Base-by-base conservation (phyloP, 2,888 invertebrate genomes). In the Drosophila picticornis region DNA sequence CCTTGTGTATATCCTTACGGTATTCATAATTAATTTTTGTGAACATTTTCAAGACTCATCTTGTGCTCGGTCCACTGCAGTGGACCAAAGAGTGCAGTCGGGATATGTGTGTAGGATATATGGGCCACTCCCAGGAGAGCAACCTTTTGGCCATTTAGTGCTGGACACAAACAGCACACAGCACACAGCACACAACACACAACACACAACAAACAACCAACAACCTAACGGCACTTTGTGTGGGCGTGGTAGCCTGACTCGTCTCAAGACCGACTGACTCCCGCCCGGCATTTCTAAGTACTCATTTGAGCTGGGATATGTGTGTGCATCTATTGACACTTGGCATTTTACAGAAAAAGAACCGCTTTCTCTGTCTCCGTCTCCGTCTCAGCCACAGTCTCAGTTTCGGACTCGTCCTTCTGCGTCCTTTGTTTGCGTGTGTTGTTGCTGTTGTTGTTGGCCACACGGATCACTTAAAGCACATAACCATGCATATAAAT, bases 401-500 rank as follows among this genome's bases (percentile, higher is more conserved):
- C 51, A 25, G 65, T 55, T 62, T 67, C 31, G n/a, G 22, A 56
- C 38, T 56, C 56, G 25, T 56, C 27, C 56, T 38, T 27, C 27
- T n/a, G 38, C 27, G 11, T 36, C 19, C 27, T 19, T 19, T 27
- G 31, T 32, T 58, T 51, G 29, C 16, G n/a, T 27, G 4, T 58
- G 51, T 53, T 75, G 75, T 56, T 55, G 40, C 5, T 11, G 55
- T 77, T 74, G 52, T 34, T 73, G 75, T 67, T 56, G 67, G 72
- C 68, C 65, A 81, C 77, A 83, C 59, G 82, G 74, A 80, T 80
- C 77, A 85, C 84, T 84, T 84, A 84, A 86, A 90, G 87, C 85
- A 91, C 91, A 92, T 92, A 92, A 92, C 92, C 91, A 91, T 92
- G 92, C 92, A 91, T 91, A 91, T 91, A 91, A 91, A 91, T 91